A percentile compares a stretch with the other conserved stretches of the same genome.
These are phyloP conservation scores for Hyphantria cunea DNA, from an alignment of 1,140 invertebrate genomes.

Conservation along the genomic window DNA sequence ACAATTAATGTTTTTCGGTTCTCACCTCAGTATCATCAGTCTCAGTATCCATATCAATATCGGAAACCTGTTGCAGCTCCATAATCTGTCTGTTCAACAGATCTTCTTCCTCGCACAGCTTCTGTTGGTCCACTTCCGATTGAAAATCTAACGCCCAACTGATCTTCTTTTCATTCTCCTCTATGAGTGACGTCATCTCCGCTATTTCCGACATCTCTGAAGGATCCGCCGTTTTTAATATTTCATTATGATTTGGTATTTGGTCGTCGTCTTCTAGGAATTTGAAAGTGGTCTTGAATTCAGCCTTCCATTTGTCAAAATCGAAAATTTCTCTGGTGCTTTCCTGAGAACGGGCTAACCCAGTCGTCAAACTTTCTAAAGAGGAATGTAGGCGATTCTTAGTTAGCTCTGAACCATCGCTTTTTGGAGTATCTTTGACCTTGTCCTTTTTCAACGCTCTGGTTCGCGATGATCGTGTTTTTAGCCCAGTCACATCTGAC, in stretches of 20 bases:
- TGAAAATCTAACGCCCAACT: slow-evolving; percentile 77
- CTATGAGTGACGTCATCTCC: slow-evolving; percentile 80
- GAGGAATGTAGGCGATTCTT: slow-evolving; percentile 75
- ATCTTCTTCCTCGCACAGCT: slow-evolving; percentile 91
- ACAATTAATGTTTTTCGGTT: background rate
- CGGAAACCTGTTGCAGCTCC: slow-evolving; percentile 89
- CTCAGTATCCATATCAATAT: slow-evolving; percentile 91
- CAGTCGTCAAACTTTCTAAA: slow-evolving; percentile 75
- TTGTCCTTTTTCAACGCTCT: slow-evolving; percentile 61
- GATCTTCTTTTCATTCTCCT: slow-evolving; percentile 79
- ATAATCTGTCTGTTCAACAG: slow-evolving; percentile 90
- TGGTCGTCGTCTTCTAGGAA: slow-evolving; percentile 74
- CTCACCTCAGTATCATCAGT: slow-evolving; percentile 87
- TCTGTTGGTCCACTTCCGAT: slow-evolving; percentile 82
- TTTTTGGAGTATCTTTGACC: slow-evolving; percentile 46
- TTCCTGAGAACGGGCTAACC: slow-evolving; percentile 66
- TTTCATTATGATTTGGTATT: slow-evolving; percentile 65
- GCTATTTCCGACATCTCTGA: slow-evolving; percentile 79
- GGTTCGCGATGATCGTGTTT: slow-evolving; percentile 74
- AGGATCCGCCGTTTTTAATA: slow-evolving; percentile 67
- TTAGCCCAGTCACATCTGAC: slow-evolving; percentile 83
- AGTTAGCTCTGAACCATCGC: slow-evolving; percentile 55
- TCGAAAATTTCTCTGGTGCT: slow-evolving; percentile 67
- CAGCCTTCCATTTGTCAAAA: slow-evolving; percentile 76
- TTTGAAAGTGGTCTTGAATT: slow-evolving; percentile 69